A percentile compares a stretch with the other conserved stretches of the same genome.
phyloP scores from a whole-genome alignment of 2,797 vertebrate species.

The Halcyon badia region DNA sequence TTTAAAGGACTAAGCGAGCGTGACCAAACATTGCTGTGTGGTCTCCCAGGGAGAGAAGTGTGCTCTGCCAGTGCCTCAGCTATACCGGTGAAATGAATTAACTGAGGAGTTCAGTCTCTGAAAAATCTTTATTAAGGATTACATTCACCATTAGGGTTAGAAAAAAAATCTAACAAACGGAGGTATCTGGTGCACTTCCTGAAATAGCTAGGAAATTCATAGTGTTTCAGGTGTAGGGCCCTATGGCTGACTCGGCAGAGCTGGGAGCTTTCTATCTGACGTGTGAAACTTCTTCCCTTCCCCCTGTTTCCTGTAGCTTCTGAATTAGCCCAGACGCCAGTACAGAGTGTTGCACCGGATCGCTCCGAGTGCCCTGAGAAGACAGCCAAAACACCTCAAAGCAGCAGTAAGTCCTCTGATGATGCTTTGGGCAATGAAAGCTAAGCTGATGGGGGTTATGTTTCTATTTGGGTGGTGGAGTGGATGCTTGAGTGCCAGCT shows the following conservation, averaged over 20 bases:
- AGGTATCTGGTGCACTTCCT: neutral
- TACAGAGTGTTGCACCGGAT: conserved; percentile 79
- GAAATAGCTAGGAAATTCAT: neutral
- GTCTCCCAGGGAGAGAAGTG: neutral
- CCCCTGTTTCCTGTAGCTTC: conserved; percentile 79
- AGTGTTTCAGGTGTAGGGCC: neutral
- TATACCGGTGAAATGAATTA: neutral
- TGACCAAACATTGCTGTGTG: neutral
- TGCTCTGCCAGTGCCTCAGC: neutral
- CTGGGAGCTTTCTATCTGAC: neutral
- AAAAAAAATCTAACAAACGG: neutral
- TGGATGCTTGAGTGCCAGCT: neutral
- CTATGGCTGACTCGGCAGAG: neutral
- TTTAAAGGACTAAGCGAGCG: neutral
- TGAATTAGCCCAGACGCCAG: conserved; percentile 89
- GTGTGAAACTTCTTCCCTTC: neutral
- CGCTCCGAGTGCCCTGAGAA: conserved; percentile 72
- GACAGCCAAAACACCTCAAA: conserved; percentile 75
- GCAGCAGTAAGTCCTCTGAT: conserved; percentile 82
- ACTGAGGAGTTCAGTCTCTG: neutral
- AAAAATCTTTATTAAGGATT: neutral
- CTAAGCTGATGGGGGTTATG: neutral
- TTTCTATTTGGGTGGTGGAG: neutral
- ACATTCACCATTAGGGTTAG: neutral
- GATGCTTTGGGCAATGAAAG: neutral